Percentiles rank a stretch among this genome's conserved stretches.
These are phyloP conservation scores for Serripes groenlandicus DNA, from an alignment of 2,888 invertebrate genomes.

Conservation along the genomic window DNA sequence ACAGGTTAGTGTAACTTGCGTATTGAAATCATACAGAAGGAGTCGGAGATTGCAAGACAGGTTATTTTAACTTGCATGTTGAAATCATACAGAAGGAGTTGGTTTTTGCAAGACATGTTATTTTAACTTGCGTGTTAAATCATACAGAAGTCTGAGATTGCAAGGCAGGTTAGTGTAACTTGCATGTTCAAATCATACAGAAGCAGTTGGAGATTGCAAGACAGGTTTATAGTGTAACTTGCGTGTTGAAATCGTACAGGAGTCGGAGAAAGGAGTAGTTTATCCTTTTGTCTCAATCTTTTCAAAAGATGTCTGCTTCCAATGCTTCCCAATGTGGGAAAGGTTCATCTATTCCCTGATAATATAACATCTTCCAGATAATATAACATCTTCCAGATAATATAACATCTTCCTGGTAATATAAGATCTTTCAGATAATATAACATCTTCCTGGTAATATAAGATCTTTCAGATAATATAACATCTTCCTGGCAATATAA, in stretches of 20 bases:
- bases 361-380: too few species aligned
- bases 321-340: too few species aligned
- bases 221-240: constrained; percentile 40
- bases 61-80: constrained; percentile 12
- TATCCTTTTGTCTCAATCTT: too few species aligned
- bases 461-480: too few species aligned
- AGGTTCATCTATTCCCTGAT: too few species aligned
- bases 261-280: too few species aligned
- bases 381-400: too few species aligned
- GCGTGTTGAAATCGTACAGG: constrained; percentile 60
- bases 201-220: constrained; percentile 65
- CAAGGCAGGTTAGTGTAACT: constrained; percentile 43
- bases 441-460: too few species aligned
- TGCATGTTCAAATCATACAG: constrained; percentile 57
- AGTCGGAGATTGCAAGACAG: constrained; percentile 63
- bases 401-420: too few species aligned
- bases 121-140: constrained; percentile 39
- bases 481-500: too few species aligned
- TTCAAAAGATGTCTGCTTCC: too few species aligned
- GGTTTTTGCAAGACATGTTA: constrained; percentile 59
- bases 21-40: constrained; percentile 67
- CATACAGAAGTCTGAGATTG: constrained; percentile 64
- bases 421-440: too few species aligned
- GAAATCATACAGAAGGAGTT: constrained; percentile 68
- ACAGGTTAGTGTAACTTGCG: constrained; percentile 33